These are phyloP conservation scores for Brachycybe producta DNA, from an alignment of 2,888 invertebrate species.

Conservation along the genomic window DNA sequence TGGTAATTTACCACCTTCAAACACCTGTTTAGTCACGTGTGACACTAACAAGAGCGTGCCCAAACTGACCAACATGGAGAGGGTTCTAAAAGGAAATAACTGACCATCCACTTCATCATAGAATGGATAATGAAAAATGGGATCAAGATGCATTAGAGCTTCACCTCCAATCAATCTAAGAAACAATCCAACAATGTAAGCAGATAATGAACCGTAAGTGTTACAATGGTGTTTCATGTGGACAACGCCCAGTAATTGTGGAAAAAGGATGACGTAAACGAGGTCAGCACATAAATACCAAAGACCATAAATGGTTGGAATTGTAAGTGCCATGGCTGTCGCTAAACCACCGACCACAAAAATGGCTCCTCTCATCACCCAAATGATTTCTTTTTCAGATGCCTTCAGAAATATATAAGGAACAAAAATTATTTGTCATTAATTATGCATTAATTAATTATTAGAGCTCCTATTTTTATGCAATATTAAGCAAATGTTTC, in stretches of 20 bases:
- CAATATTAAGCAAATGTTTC: too few relatives aligned
- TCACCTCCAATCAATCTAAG: conserved; percentile 74
- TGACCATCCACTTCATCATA: conserved; percentile 51
- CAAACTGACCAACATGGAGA: conserved; percentile 82
- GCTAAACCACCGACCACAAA: conserved; percentile 81
- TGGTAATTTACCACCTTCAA: conserved; percentile 71
- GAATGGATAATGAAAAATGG: conserved; percentile 69
- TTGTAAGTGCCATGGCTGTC: conserved; percentile 91
- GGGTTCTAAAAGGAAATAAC: conserved; percentile 88
- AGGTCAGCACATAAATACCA: conserved; percentile 99
- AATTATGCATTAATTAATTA: too few relatives aligned
- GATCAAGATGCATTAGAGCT: conserved; percentile 61
- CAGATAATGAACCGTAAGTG: conserved; percentile 88
- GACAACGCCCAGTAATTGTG: conserved; percentile 93
- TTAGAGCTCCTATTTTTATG: too few relatives aligned
- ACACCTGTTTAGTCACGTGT: conserved; percentile 68
- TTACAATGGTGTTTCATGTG: conserved; percentile 89
- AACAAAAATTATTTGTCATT: too few relatives aligned
- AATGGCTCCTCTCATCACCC: conserved; percentile 79
- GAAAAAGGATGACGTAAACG: conserved; percentile 96
- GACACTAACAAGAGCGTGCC: conserved; percentile 66
- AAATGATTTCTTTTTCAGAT: conserved; percentile 86
- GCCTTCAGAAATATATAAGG: conserved; percentile 56
- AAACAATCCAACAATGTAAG: conserved; percentile 69
- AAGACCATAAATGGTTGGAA: conserved; percentile 92